These are phyloP conservation scores for Sparus aurata DNA, from an alignment of 2,797 vertebrate genomes.

Conservation along the genomic window DNA sequence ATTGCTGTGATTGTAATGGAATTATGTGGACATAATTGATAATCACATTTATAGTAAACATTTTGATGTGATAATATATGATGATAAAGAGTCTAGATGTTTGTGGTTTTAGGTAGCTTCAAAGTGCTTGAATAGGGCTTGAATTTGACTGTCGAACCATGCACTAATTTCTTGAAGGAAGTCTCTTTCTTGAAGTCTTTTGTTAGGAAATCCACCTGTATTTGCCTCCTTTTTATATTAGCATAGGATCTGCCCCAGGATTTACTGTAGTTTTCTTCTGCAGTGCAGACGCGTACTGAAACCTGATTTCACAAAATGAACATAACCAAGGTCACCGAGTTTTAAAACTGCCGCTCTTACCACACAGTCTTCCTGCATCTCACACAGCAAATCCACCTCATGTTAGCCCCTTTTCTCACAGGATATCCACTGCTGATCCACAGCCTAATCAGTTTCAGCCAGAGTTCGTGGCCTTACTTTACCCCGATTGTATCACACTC, in stretches of 20 bases:
- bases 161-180: no score
- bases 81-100: no score
- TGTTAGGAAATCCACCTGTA: background rate
- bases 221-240: background rate
- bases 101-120: no score
- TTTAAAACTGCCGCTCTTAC: constrained; percentile 17
- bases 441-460: constrained; percentile 55
- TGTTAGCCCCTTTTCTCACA: constrained; percentile 34
- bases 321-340: constrained; percentile 18
- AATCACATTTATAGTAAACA: no score
- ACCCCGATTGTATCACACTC: constrained; percentile 32
- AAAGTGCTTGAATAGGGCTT: no score
- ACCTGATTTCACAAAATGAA: constrained; percentile 15
- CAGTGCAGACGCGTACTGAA: background rate
- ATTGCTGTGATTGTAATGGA: no score
- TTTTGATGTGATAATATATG: no score
- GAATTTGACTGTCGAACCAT: no score
- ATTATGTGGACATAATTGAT: no score
- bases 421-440: constrained; percentile 53
- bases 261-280: background rate
- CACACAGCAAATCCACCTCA: constrained; percentile 9
- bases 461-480: constrained; percentile 40
- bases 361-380: constrained; percentile 15
- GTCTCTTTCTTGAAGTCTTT: no score
- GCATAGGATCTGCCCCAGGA: background rate